Evolutionary conservation across 1,140 invertebrate species (phyloP).

Genomic region (Zaprionus davidi): DNA sequence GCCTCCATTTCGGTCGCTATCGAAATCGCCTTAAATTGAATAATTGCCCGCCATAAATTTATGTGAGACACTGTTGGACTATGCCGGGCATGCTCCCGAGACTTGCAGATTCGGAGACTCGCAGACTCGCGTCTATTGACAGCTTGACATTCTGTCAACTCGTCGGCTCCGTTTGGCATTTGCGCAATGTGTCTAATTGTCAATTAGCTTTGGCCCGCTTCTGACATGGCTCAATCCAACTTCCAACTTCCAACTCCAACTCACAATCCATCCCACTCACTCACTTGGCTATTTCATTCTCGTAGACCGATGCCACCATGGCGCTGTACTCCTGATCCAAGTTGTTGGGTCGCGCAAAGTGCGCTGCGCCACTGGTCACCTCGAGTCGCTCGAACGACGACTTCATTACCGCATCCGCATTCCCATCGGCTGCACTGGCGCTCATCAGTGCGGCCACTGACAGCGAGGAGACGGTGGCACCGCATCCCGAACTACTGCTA

Average conservation of each 20-base stretch:
- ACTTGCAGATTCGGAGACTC: neutral
- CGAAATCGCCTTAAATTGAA: slow-evolving; percentile 72
- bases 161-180: slow-evolving; percentile 32
- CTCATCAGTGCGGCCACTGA: slow-evolving; percentile 51
- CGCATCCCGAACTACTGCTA: slow-evolving; percentile 70
- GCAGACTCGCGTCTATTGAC: slow-evolving; percentile 35
- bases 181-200: slow-evolving; percentile 69
- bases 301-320: slow-evolving; percentile 76
- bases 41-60: slow-evolving; percentile 77
- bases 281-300: slow-evolving; percentile 69
- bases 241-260: slow-evolving; percentile 5
- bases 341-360: slow-evolving; percentile 56
- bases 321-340: slow-evolving; percentile 78
- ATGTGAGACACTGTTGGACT: slow-evolving; percentile 74
- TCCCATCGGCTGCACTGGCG: slow-evolving; percentile 35
- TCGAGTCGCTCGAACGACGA: slow-evolving; percentile 68
- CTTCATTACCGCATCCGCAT: slow-evolving; percentile 69
- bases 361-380: slow-evolving; percentile 32
- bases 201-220: slow-evolving; percentile 57
- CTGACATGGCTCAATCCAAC: slow-evolving; percentile 29
- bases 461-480: slow-evolving; percentile 59
- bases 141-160: slow-evolving; percentile 62
- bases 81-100: slow-evolving; percentile 44
- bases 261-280: slow-evolving; percentile 52
- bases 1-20: slow-evolving; percentile 48